Conservation (phyloP, 64 coral and sea anemone species). For the Orbicella faveolata region DNA sequence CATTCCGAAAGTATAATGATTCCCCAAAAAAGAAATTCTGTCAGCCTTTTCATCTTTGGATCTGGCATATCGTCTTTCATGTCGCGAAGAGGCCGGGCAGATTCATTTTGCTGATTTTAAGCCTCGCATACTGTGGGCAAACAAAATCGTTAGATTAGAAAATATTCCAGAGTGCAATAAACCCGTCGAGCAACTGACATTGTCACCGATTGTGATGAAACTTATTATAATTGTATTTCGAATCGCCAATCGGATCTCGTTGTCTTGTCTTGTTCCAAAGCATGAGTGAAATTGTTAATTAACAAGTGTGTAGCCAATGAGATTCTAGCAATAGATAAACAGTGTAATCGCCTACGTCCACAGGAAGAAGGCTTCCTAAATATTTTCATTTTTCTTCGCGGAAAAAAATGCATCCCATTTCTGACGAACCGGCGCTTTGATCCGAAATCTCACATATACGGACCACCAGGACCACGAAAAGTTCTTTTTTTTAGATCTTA, state of each 20-base stretch:
- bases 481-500: no score
- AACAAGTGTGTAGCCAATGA: background rate
- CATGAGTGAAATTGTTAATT: background rate
- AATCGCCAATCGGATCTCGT: background rate
- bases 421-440: no score
- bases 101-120: background rate
- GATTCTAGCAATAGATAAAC: background rate
- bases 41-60: background rate
- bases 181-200: background rate
- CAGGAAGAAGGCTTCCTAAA: conserved; percentile 17
- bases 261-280: background rate
- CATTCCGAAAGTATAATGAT: background rate
- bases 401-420: no score
- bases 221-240: background rate
- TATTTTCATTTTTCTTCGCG: background rate
- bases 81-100: background rate
- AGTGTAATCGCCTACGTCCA: background rate
- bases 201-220: background rate
- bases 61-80: background rate
- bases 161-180: background rate
- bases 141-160: background rate
- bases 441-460: no score
- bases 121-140: background rate
- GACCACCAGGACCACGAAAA: no score
- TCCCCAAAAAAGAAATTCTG: background rate